Conservation (phyloP, 2,113 vertebrate species). For the Colius striatus region DNA sequence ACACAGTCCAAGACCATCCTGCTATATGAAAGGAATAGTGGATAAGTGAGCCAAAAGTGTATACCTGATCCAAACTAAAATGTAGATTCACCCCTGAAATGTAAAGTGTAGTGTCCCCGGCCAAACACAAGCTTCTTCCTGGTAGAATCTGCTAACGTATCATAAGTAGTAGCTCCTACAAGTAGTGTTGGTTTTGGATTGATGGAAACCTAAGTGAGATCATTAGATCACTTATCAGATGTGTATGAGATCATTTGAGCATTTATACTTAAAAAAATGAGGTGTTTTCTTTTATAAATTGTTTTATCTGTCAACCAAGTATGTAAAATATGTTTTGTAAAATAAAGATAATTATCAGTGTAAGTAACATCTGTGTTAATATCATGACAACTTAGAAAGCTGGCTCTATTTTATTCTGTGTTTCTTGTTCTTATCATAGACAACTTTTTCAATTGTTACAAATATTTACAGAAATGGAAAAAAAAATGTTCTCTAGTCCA, state of each 20-base stretch:
- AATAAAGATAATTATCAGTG: conserved; percentile 53
- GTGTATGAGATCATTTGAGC: not conserved
- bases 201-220: not conserved
- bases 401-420: conserved; percentile 16
- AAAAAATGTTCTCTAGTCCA: not conserved
- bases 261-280: not conserved
- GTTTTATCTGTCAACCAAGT: conserved; percentile 53
- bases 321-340: conserved; percentile 50
- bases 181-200: not conserved
- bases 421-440: not conserved
- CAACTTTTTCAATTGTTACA: not conserved
- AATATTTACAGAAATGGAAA: not conserved
- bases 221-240: rapidly evolving
- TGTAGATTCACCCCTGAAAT: not conserved
- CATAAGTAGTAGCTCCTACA: not conserved
- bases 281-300: not conserved
- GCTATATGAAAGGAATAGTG: not conserved
- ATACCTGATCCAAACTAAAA: not conserved
- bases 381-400: conserved; percentile 48
- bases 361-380: conserved; percentile 46
- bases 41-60: not conserved
- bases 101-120: not conserved
- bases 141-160: not conserved
- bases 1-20: not conserved
- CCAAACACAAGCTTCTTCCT: not conserved